These are phyloP conservation scores for Apaloderma vittatum DNA, from an alignment of 2,113 vertebrate genomes.

Conservation along the genomic window DNA sequence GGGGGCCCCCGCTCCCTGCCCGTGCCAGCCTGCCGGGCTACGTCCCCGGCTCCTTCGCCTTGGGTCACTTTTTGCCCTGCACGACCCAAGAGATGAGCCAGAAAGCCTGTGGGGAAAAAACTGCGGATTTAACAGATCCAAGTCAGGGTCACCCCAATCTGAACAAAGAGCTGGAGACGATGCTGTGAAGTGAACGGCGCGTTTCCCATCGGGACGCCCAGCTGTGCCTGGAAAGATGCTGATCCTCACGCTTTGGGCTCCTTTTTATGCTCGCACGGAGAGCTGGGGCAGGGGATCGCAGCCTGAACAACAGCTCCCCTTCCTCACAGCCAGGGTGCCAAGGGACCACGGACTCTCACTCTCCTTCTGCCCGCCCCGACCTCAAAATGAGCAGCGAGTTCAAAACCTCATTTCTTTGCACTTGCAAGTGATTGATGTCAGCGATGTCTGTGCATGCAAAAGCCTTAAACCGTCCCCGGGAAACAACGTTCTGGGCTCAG, in stretches of 20 bases:
- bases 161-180: constrained; percentile 47
- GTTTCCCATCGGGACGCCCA: background rate
- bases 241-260: background rate
- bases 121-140: background rate
- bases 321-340: background rate
- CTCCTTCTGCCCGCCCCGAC: background rate
- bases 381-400: background rate
- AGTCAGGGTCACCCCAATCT: background rate
- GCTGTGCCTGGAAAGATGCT: background rate
- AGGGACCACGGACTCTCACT: accelerated
- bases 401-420: background rate
- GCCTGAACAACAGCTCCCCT: background rate
- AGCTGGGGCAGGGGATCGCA: accelerated
- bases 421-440: accelerated
- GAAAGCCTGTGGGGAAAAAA: background rate
- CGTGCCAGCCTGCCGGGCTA: constrained; percentile 83
- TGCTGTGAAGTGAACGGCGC: background rate
- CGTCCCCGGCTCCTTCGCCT: constrained; percentile 82
- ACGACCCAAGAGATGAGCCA: constrained; percentile 70
- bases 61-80: constrained; percentile 79
- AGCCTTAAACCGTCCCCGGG: background rate
- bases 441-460: background rate
- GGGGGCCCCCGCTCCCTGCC: constrained; percentile 70
- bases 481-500: background rate
- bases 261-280: accelerated